Evolutionary conservation across 2,113 vertebrate species (phyloP).

Genomic region (Xiphophorus hellerii): DNA sequence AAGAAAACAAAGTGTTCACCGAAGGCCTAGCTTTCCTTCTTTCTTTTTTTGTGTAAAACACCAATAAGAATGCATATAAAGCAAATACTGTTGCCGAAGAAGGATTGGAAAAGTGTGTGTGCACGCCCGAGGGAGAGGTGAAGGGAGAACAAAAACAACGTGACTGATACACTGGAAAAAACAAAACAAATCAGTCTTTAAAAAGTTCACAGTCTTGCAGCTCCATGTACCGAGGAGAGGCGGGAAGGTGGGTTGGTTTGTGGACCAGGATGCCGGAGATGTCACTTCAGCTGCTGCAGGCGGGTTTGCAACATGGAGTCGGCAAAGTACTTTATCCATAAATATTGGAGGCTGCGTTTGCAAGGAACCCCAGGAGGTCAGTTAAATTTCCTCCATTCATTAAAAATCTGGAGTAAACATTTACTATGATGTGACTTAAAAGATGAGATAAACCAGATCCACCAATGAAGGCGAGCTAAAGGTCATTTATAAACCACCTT

Average conservation of each 20-base stretch:
- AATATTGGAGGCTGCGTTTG: background rate
- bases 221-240: conserved; percentile 50
- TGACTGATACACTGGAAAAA: conserved; percentile 52
- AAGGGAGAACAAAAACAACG: conserved; percentile 25
- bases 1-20: conserved; percentile 14
- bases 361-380: background rate
- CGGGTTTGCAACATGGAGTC: too few species aligned
- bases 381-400: background rate
- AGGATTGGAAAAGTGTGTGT: conserved; percentile 26
- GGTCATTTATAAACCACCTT: background rate
- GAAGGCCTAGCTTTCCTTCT: conserved; percentile 45
- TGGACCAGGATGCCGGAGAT: background rate
- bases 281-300: conserved; percentile 59
- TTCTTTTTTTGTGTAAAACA: conserved; percentile 35
- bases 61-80: conserved; percentile 42
- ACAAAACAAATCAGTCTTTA: conserved; percentile 51
- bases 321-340: background rate
- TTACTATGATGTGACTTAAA: background rate
- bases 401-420: background rate
- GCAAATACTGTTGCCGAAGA: conserved; percentile 76
- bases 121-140: background rate
- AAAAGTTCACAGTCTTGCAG: conserved; percentile 82
- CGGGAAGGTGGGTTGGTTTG: background rate
- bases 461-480: background rate
- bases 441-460: background rate